A percentile compares a stretch with the other conserved stretches of the same genome.
Evolutionary conservation across 2,797 vertebrate species (phyloP).

Genomic region (Protonibea diacanthus): DNA sequence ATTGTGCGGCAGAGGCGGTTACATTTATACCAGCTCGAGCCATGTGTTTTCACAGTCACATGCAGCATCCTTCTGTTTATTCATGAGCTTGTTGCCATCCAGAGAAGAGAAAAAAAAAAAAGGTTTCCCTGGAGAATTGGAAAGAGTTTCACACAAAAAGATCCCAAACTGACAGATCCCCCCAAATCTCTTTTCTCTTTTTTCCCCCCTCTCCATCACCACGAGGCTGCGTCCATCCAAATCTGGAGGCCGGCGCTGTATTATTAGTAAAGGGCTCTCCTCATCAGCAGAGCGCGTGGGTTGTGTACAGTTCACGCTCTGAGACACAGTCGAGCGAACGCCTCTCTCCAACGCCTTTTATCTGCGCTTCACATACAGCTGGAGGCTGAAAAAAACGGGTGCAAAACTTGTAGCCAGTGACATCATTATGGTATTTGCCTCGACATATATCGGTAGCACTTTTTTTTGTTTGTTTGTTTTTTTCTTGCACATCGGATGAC

Average conservation of each 20-base stretch:
- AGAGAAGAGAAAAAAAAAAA: constrained; percentile 26
- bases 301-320: constrained; percentile 36
- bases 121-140: constrained; percentile 42
- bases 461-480: neutral
- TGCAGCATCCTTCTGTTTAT: constrained; percentile 64
- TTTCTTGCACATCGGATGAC: constrained; percentile 55
- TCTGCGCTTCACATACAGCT: constrained; percentile 59
- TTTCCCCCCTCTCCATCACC: constrained; percentile 13
- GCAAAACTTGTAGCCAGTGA: constrained; percentile 44
- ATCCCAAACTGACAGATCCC: constrained; percentile 23
- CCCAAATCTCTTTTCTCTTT: neutral
- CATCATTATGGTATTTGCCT: constrained; percentile 63
- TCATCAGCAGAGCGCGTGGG: constrained; percentile 71
- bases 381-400: constrained; percentile 59
- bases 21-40: constrained; percentile 30
- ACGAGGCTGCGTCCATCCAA: constrained; percentile 39
- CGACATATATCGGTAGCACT: constrained; percentile 9
- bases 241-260: constrained; percentile 34
- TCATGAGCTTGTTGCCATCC: constrained; percentile 65
- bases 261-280: constrained; percentile 62
- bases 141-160: constrained; percentile 22
- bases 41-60: constrained; percentile 65
- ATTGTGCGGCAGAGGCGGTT: constrained; percentile 3
- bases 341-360: constrained; percentile 70
- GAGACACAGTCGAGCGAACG: constrained; percentile 53